Evolutionary conservation across 2,113 vertebrate species (phyloP).

Genomic region (Labrus mixtus): DNA sequence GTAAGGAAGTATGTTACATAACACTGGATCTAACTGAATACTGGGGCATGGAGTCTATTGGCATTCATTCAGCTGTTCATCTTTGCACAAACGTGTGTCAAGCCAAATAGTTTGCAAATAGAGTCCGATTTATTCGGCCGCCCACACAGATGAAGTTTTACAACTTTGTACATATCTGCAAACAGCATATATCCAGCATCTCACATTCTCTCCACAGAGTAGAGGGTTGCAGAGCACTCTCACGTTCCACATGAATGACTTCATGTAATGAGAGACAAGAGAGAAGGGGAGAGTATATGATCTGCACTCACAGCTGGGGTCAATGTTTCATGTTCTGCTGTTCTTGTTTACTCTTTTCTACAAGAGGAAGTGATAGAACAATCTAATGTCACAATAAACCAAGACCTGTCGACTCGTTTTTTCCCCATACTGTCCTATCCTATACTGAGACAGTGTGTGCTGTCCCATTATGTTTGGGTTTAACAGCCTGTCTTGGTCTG

Average conservation of each 20-base stretch:
- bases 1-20: conserved; percentile 29
- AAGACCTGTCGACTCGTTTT: conserved; percentile 8
- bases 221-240: conserved; percentile 18
- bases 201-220: conserved; percentile 38
- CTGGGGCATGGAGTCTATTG: conserved; percentile 45
- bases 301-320: conserved; percentile 27
- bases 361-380: conserved; percentile 35
- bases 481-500: conserved; percentile 46
- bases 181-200: conserved; percentile 25
- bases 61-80: conserved; percentile 1
- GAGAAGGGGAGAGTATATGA: conserved; percentile 29
- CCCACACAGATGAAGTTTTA: conserved; percentile 33
- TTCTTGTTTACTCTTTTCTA: conserved; percentile 15
- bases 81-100: conserved; percentile 24
- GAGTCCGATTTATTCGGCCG: conserved; percentile 4
- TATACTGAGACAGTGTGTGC: not conserved
- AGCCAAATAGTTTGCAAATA: conserved; percentile 5
- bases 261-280: conserved; percentile 64
- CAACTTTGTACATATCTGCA: conserved; percentile 50
- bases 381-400: conserved; percentile 38
- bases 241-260: conserved; percentile 66
- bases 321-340: conserved; percentile 32
- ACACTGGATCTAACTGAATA: conserved; percentile 32
- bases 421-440: not conserved
- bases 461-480: conserved; percentile 49